Evolutionary conservation across 2,888 invertebrate species (phyloP).

Genomic region (Lithophane ornitopus): DNA sequence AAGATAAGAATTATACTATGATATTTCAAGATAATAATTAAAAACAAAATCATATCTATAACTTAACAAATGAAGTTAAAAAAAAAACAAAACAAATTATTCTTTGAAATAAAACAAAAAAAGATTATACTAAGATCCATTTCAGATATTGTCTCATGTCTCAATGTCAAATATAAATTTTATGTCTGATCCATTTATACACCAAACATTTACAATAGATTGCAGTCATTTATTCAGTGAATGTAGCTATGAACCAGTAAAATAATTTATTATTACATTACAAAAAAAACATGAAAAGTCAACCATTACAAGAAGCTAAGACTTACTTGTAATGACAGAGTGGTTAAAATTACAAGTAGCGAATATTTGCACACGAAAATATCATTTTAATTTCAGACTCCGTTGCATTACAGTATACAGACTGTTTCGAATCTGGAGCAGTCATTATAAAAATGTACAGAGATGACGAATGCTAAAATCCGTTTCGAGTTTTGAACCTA

Average conservation of each 20-base stretch:
- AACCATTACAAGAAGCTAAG: constrained; percentile 24
- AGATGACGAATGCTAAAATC: constrained; percentile 14
- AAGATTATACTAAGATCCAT: neutral
- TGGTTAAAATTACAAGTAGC: constrained; percentile 51
- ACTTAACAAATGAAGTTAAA: too few species aligned
- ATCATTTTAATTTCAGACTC: constrained; percentile 76
- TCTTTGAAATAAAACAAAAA: too few species aligned
- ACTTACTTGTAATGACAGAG: constrained; percentile 49
- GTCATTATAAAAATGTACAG: constrained; percentile 24
- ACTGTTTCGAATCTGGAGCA: constrained; percentile 27
- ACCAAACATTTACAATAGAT: neutral
- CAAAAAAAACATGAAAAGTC: constrained; percentile 31
- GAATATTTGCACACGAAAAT: constrained; percentile 74
- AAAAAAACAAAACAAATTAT: too few species aligned
- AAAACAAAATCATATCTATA: too few species aligned
- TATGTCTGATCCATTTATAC: neutral
- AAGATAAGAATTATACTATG: too few species aligned
- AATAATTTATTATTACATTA: constrained; percentile 14
- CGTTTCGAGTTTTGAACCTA: neutral
- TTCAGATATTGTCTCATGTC: neutral
- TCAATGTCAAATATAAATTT: neutral
- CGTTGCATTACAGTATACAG: constrained; percentile 51
- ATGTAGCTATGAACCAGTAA: neutral
- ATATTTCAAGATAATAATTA: too few species aligned
- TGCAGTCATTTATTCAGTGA: neutral